phyloP scores from a whole-genome alignment of 2,888 invertebrate species.

The Apamea sordens region DNA sequence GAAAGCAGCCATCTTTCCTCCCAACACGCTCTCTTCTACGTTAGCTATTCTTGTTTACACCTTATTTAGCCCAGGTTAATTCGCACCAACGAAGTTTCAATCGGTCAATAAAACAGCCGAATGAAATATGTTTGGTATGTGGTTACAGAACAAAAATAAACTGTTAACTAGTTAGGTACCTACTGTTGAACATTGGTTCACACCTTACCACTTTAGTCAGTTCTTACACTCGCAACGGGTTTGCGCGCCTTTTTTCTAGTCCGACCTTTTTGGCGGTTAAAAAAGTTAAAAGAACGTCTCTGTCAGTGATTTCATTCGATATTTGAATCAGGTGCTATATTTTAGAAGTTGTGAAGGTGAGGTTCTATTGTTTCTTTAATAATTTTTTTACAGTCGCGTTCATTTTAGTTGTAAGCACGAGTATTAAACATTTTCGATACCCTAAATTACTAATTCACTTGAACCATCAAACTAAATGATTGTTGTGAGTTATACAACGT shows the following conservation, averaged over 20 bases:
- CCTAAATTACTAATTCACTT: constrained; percentile 50
- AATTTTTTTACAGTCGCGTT: not conserved
- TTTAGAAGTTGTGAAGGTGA: constrained; percentile 51
- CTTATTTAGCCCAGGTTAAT: constrained; percentile 57
- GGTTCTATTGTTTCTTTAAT: constrained; percentile 31
- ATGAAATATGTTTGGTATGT: constrained; percentile 77
- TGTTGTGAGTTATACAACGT: constrained; percentile 61
- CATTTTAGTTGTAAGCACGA: not conserved
- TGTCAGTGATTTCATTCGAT: constrained; percentile 42
- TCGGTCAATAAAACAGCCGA: constrained; percentile 65
- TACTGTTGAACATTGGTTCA: constrained; percentile 76
- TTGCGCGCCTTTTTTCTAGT: constrained; percentile 77
- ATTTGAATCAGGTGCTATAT: constrained; percentile 30
- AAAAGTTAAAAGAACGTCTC: constrained; percentile 38
- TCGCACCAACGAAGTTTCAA: constrained; percentile 52
- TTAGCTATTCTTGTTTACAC: constrained; percentile 55
- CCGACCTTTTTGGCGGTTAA: constrained; percentile 53
- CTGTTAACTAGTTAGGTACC: constrained; percentile 74
- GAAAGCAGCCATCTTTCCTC: constrained; percentile 20
- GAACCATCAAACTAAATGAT: constrained; percentile 55
- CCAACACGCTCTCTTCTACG: constrained; percentile 19
- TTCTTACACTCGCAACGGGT: constrained; percentile 77
- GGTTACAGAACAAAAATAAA: constrained; percentile 85
- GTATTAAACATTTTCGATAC: constrained; percentile 24
- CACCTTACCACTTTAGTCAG: constrained; percentile 84